These are phyloP conservation scores for Pedetes capensis DNA, from an alignment of 2,113 vertebrate species.

Conservation along the genomic window DNA sequence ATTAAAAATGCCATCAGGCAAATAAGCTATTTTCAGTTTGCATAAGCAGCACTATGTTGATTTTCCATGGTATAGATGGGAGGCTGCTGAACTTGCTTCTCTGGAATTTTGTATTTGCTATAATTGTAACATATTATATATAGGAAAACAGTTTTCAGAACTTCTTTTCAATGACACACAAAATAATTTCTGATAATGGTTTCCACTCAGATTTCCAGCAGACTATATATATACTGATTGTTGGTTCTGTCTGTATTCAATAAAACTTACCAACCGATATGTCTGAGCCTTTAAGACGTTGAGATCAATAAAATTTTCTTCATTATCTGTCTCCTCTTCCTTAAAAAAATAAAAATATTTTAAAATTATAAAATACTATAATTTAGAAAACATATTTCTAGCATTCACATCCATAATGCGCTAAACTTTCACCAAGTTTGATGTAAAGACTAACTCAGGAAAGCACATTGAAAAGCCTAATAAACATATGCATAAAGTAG, in stretches of 20 bases:
- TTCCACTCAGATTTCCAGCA: constrained; percentile 22
- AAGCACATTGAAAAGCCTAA: constrained; percentile 48
- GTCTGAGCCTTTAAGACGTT: constrained; percentile 91
- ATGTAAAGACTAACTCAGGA: constrained; percentile 5
- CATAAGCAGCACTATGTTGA: background rate
- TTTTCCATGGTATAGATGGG: background rate
- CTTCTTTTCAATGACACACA: constrained; percentile 33
- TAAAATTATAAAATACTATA: constrained; percentile 16
- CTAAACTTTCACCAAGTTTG: background rate
- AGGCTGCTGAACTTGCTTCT: background rate
- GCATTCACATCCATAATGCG: background rate
- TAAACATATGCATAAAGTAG: constrained; percentile 2
- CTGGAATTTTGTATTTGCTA: constrained; percentile 29
- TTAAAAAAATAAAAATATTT: constrained; percentile 79
- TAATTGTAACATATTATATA: constrained; percentile 24
- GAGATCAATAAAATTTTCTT: constrained; percentile 93
- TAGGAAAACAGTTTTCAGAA: constrained; percentile 37
- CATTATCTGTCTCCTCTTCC: constrained; percentile 93
- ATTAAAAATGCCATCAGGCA: constrained; percentile 28
- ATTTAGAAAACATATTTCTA: constrained; percentile 32
- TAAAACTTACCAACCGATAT: constrained; percentile 83
- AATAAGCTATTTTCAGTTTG: constrained; percentile 26
- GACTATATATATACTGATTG: background rate
- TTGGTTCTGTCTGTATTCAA: background rate
- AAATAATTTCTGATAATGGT: background rate